Evolutionary conservation across 2,113 vertebrate genomes (phyloP).

Genomic region (Psittacara wagleri): DNA sequence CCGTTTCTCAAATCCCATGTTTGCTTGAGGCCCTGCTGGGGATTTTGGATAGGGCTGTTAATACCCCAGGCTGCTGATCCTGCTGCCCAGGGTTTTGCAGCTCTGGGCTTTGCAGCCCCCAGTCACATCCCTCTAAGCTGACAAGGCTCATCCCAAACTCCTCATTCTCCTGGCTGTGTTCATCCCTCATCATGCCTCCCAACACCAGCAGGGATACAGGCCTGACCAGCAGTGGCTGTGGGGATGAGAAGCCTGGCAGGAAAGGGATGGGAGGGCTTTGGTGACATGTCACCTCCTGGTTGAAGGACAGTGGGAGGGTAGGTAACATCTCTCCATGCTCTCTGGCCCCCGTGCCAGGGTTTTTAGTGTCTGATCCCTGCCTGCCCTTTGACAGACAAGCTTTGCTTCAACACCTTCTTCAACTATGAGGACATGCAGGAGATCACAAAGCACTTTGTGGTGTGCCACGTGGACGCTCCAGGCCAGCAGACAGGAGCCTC

Average conservation of each 20-base stretch:
- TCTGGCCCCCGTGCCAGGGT: fast-evolving
- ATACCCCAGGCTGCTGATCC: not conserved
- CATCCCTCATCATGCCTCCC: not conserved
- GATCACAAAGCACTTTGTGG: slow-evolving; percentile 97
- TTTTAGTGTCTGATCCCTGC: not conserved
- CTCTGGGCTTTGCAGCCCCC: not conserved
- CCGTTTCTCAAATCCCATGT: not conserved
- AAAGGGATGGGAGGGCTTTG: not conserved
- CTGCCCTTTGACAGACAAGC: slow-evolving; percentile 85
- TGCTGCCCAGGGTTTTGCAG: not conserved
- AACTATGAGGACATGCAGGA: slow-evolving; percentile 98
- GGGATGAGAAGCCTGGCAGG: not conserved
- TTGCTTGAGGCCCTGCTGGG: not conserved
- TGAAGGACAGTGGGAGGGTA: not conserved
- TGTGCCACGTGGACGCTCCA: slow-evolving; percentile 93
- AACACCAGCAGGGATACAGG: not conserved
- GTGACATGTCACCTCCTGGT: not conserved
- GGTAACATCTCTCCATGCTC: not conserved
- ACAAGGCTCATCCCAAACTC: not conserved
- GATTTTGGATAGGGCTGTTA: not conserved
- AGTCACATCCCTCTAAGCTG: not conserved
- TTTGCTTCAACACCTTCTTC: slow-evolving; percentile 97
- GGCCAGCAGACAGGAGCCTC: slow-evolving; percentile 91
- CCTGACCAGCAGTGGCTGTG: not conserved
- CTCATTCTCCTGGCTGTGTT: not conserved